phyloP scores from a whole-genome alignment of 1,140 invertebrate genomes.

The Drosophila funebris region DNA sequence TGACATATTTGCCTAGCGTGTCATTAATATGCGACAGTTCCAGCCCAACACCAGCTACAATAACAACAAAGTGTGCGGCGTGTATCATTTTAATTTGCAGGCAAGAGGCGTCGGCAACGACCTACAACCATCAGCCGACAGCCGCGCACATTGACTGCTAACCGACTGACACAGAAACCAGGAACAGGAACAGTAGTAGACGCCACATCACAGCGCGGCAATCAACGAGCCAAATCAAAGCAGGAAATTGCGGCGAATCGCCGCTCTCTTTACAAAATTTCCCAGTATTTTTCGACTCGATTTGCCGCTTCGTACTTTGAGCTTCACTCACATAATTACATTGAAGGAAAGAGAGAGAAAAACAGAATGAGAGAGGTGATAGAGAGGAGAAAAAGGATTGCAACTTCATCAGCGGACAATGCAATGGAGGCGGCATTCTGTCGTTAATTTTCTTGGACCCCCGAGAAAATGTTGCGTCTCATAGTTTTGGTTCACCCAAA shows the following conservation, averaged over 20 bases:
- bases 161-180: slow-evolving; percentile 79
- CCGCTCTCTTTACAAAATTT: slow-evolving; percentile 45
- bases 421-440: slow-evolving; percentile 9
- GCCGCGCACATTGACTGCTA: slow-evolving; percentile 68
- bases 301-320: neutral
- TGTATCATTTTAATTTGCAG: slow-evolving; percentile 68
- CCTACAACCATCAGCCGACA: slow-evolving; percentile 24
- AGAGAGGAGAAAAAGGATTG: slow-evolving; percentile 22
- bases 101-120: slow-evolving; percentile 25
- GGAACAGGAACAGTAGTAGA: slow-evolving; percentile 36
- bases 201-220: slow-evolving; percentile 1
- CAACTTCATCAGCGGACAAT: slow-evolving; percentile 33
- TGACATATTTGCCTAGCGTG: slow-evolving; percentile 82
- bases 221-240: slow-evolving; percentile 4
- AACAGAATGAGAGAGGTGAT: neutral
- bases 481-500: slow-evolving; percentile 8
- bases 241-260: slow-evolving; percentile 46
- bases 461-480: neutral
- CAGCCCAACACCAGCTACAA: slow-evolving; percentile 14
- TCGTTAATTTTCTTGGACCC: slow-evolving; percentile 4
- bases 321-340: slow-evolving; percentile 29
- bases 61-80: slow-evolving; percentile 16
- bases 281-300: slow-evolving; percentile 62
- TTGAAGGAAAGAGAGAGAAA: no score
- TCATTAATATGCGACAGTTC: slow-evolving; percentile 79